Conservation (phyloP, 2,113 vertebrate species). For the Tapirus terrestris region DNA sequence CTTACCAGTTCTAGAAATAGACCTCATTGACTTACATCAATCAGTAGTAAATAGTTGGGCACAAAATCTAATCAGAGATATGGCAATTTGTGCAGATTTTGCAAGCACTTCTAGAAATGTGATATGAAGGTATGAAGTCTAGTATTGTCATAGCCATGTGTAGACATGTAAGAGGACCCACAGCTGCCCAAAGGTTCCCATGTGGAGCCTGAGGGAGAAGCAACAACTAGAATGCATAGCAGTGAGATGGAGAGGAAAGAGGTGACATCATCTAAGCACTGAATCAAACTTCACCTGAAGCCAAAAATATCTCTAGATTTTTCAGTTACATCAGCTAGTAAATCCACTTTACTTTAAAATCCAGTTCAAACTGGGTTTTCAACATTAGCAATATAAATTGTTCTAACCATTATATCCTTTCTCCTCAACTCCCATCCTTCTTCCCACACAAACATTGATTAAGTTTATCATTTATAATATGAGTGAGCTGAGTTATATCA, state of each 20-base stretch:
- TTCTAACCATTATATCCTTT: neutral
- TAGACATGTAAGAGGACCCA: neutral
- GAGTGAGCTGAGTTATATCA: neutral
- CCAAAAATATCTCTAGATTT: neutral
- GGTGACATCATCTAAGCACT: neutral
- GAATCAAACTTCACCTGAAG: neutral
- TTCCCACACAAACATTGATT: neutral
- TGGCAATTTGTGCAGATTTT: neutral
- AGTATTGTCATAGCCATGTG: neutral
- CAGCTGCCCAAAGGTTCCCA: neutral
- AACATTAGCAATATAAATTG: neutral
- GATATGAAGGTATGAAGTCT: neutral
- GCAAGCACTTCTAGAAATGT: neutral
- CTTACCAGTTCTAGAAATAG: neutral
- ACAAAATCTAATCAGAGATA: neutral
- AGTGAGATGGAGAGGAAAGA: neutral
- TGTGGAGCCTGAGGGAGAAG: neutral
- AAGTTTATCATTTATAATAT: slow-evolving; percentile 2
- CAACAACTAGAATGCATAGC: neutral
- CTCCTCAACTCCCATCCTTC: neutral
- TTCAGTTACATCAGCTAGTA: neutral
- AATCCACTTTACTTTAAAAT: slow-evolving; percentile 29
- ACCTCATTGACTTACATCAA: neutral
- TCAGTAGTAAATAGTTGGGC: neutral
- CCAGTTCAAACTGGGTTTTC: neutral